Evolutionary conservation across 1,140 invertebrate genomes (phyloP), one percentile per base, ranked within the genome.

Genomic region (Trinorchestia longiramus): DNA sequence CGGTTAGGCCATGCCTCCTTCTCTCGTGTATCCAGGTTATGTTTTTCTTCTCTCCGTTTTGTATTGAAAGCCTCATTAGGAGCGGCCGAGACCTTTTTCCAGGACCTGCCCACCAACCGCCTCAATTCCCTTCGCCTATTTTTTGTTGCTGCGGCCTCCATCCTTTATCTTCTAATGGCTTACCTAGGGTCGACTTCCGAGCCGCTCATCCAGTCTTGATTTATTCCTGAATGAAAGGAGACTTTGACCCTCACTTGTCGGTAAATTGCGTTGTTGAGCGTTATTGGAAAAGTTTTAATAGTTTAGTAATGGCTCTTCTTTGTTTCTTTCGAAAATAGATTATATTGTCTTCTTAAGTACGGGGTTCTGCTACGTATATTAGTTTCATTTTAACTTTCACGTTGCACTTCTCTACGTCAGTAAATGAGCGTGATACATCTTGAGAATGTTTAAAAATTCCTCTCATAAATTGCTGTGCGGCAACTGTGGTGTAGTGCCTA

Each of bases 221-320:
- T 77, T 77, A 77, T 77, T 77, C 62, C 62, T 77, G 62, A 77
- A 77, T 77, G 62, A 77, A 77, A 77, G 62, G 62, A 77, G 62
- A 28, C 62, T 77, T 77, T 77, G 62, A 77, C 28, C 62, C 62
- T 77, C 62, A 77, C 62, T 77, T 77, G 62, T 23, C 62, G 28
- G 1, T 77, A 77, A 36, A 77, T 77, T 77, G 62, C 8, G 36
- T 77, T 77, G 62, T 77, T 3, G 28, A 77, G 62, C 62, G 62
- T 36, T 1, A 77, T 11, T 77, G 15, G 15, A 77, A 36, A 28
- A 77, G 62, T 77, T 77, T 36, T 77, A 36, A 36, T 77, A 1
- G 62, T 77, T 77, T 77, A 23, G 15, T 77, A 11, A 77, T 77
- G 15, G 15, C 8, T 23, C 1, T 77, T 3, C 62, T 19, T 77